These are phyloP conservation scores for Anthrax anthrax DNA, from an alignment of 2,888 invertebrate species.

Conservation along the genomic window DNA sequence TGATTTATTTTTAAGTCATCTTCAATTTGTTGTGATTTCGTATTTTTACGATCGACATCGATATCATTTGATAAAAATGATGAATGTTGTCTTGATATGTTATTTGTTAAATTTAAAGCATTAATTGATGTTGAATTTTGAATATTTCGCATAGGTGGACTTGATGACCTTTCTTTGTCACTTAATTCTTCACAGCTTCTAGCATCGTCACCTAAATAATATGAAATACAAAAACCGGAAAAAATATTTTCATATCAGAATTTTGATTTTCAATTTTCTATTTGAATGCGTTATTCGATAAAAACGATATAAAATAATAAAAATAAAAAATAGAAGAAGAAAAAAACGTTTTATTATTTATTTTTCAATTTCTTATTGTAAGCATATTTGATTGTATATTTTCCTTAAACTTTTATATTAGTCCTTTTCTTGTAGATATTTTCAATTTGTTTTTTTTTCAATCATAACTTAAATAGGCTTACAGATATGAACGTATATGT, in stretches of 20 bases:
- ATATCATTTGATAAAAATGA: not conserved
- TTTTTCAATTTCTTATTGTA: too few relatives aligned
- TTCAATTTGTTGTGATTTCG: not conserved
- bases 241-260: too few relatives aligned
- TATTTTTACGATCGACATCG: not conserved
- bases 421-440: too few relatives aligned
- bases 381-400: too few relatives aligned
- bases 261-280: slow-evolving; percentile 33
- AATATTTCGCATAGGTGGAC: not conserved
- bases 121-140: not conserved
- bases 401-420: too few relatives aligned
- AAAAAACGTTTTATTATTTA: not conserved
- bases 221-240: slow-evolving; percentile 10
- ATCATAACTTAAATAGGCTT: not conserved
- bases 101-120: slow-evolving; percentile 7
- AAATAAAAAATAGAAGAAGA: too few relatives aligned
- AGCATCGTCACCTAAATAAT: slow-evolving; percentile 17
- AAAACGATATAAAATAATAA: not conserved
- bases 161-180: slow-evolving; percentile 12
- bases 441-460: too few relatives aligned
- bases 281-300: not conserved
- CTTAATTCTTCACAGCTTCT: slow-evolving; percentile 18
- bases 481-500: not conserved
- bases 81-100: slow-evolving; percentile 2
- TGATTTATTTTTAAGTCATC: not conserved